A percentile compares a stretch with the other conserved stretches of the same genome.
Conservation (phyloP, 2,888 invertebrate species). For the Dasysyrphus albostriatus region DNA sequence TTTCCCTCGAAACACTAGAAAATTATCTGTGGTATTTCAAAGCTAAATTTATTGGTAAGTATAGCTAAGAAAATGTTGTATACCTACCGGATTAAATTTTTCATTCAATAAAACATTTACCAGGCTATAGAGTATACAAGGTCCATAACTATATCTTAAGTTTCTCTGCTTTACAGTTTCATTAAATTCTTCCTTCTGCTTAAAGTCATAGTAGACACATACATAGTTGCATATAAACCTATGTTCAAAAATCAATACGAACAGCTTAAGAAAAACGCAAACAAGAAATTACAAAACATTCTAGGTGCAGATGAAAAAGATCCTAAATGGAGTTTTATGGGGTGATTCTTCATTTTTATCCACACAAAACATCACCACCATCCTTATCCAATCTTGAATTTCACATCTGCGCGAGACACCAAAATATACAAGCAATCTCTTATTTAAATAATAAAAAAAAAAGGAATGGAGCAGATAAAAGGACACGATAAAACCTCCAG, state of each 20-base stretch:
- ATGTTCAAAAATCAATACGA: conserved; percentile 64
- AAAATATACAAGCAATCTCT: conserved; percentile 65
- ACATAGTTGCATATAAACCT: background rate
- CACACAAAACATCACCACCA: conserved; percentile 12
- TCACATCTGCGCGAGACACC: conserved; percentile 67
- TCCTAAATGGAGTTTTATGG: conserved; percentile 12
- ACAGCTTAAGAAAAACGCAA: conserved; percentile 17
- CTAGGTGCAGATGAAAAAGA: conserved; percentile 55
- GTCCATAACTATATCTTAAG: background rate
- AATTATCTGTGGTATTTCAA: too few relatives aligned
- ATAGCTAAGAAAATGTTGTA: too few relatives aligned
- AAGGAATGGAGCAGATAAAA: conserved; percentile 26
- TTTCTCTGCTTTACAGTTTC: background rate
- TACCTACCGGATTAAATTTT: too few relatives aligned
- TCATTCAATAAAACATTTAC: background rate
- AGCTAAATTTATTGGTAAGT: too few relatives aligned
- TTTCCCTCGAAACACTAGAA: too few relatives aligned
- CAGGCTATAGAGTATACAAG: background rate
- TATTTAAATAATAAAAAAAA: conserved; percentile 73
- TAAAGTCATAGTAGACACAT: conserved; percentile 46
- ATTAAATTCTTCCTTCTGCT: conserved; percentile 56
- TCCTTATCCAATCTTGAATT: conserved; percentile 47
- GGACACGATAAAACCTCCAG: conserved; percentile 40
- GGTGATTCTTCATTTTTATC: conserved; percentile 42
- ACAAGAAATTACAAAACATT: conserved; percentile 19